Evolutionary conservation across 2,113 vertebrate species (phyloP).

Genomic region (Tetrao urogallus): DNA sequence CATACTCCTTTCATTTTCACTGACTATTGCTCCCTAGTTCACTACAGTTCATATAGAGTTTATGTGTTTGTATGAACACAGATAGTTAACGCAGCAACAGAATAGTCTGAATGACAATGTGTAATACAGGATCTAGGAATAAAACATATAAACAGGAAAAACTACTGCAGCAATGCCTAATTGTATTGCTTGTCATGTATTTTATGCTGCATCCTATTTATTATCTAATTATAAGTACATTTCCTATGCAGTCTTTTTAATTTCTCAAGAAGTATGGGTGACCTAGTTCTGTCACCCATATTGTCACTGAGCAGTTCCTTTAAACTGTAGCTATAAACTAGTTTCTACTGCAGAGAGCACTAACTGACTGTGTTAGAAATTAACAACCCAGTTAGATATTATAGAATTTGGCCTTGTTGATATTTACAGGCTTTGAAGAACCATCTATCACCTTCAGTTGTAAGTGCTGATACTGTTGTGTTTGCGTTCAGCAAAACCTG

Average conservation of each 20-base stretch:
- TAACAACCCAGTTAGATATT: rapidly evolving
- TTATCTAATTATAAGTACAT: constrained; percentile 40
- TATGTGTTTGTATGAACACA: constrained; percentile 14
- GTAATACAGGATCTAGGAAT: constrained; percentile 28
- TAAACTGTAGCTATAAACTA: rapidly evolving
- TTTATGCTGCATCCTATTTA: constrained; percentile 43
- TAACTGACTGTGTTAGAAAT: background rate
- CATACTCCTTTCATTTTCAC: background rate
- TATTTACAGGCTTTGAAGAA: background rate
- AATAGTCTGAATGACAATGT: constrained; percentile 30
- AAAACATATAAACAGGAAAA: constrained; percentile 24
- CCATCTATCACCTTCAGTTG: background rate
- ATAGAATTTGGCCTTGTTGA: background rate
- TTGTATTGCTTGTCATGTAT: constrained; percentile 45
- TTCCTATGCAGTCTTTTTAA: constrained; percentile 24
- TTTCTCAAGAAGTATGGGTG: too few relatives aligned
- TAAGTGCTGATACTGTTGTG: background rate
- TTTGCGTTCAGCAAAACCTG: background rate
- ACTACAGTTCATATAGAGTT: background rate
- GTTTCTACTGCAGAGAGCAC: background rate
- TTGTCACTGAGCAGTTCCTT: background rate
- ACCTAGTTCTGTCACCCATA: background rate
- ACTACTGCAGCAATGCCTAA: constrained; percentile 19
- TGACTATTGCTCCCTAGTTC: background rate
- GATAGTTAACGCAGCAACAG: background rate